Evolutionary conservation across 2,888 invertebrate species (phyloP), one percentile per base, ranked within the genome.

Genomic region (Beris morrisii): DNA sequence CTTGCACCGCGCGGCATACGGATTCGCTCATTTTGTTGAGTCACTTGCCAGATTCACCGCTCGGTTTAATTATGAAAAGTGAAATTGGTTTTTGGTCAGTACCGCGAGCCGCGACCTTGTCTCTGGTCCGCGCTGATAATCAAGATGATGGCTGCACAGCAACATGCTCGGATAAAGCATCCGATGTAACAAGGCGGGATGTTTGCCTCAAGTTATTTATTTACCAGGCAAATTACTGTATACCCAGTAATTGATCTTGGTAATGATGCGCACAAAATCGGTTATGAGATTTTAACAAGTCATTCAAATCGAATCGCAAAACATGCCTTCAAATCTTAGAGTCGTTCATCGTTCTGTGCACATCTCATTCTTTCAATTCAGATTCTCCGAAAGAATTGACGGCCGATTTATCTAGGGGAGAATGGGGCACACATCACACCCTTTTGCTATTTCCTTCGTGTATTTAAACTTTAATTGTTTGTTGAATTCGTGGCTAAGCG

Each of bases 21-120:
- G 30, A n/a, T 32, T 30, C 12, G 5, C 28, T 32, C 31, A 30
- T 54, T 54, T 52, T 64, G 64, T 45, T 53, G 54, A 64, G 54
- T 64, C 64, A 64, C n/a, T 61, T 32, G n/a, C 50, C 7, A 6
- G 30, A n/a, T 13, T 5, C 45, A 44, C 64, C 43, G 52, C 63
- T 15, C n/a, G 38, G 6, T 54, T 54, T 64, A 64, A 64, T 64
- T 64, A 64, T 64, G 64, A 64, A 64, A 64, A 64, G 64, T 64
- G 64, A 64, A 54, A 64, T 64, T 31, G 43, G 44, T 43, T 64
- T 64, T 64, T 44, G 32, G 31, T 45, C 43, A 50, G 61, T 38
- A 50, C 22, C 22, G 22, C 22, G 22, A 22, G 22, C 22, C 22
- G 43, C 61, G 61, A 50, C 61, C 61, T 61, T 61, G 61, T 61